Conservation (phyloP, 2,797 vertebrate species). For the Eospalax fontanierii region DNA sequence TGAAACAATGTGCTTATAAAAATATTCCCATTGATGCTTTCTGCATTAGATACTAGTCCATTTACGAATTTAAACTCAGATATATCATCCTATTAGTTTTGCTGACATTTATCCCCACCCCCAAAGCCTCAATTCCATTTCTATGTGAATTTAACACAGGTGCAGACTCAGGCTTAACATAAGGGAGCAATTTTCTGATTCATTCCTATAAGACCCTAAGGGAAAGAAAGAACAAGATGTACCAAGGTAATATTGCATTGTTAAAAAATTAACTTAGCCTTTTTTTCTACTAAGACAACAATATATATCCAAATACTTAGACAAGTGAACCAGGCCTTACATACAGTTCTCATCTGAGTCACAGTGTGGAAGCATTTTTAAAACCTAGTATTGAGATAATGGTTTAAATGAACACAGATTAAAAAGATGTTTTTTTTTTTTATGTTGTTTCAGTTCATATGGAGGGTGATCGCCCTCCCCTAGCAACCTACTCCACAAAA, state of each 20-base stretch:
- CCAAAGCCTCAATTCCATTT: slow-evolving; percentile 78
- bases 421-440: not conserved
- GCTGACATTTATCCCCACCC: slow-evolving; percentile 83
- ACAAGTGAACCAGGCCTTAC: slow-evolving; percentile 73
- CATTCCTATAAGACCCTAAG: slow-evolving; percentile 90
- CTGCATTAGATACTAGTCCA: slow-evolving; percentile 74
- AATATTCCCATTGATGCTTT: slow-evolving; percentile 80
- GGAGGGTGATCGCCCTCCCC: not conserved
- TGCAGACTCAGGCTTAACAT: slow-evolving; percentile 88
- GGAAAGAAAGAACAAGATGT: slow-evolving; percentile 89
- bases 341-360: slow-evolving; percentile 75
- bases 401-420: slow-evolving; percentile 18
- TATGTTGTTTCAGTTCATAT: not conserved
- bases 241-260: slow-evolving; percentile 88
- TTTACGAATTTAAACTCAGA: slow-evolving; percentile 82
- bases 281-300: slow-evolving; percentile 83
- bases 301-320: slow-evolving; percentile 81
- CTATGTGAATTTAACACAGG: slow-evolving; percentile 90
- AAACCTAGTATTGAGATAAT: slow-evolving; percentile 22
- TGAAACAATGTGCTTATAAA: slow-evolving; percentile 85
- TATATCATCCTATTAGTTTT: slow-evolving; percentile 86
- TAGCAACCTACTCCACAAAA: slow-evolving; percentile 85
- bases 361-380: not conserved
- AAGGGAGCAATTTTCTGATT: slow-evolving; percentile 92
- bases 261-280: slow-evolving; percentile 89